Conservation (phyloP, 2,113 vertebrate species). For the Anguilla japonica region DNA sequence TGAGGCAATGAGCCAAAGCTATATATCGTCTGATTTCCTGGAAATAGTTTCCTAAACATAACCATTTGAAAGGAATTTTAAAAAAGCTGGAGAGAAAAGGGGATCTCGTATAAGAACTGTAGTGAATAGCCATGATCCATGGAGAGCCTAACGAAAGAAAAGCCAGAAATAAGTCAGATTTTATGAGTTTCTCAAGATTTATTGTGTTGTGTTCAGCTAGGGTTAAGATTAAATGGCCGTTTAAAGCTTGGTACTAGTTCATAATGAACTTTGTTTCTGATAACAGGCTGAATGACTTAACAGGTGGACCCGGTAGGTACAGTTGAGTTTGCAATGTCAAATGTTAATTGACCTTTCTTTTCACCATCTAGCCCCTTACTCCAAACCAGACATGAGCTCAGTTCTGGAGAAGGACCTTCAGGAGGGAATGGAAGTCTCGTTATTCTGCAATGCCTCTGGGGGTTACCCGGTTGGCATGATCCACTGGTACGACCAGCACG, state of each 20-base stretch:
- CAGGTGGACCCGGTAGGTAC: not conserved
- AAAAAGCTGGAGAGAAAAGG: not conserved
- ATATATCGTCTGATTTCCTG: too few relatives aligned
- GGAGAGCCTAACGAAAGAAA: not conserved
- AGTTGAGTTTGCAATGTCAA: not conserved
- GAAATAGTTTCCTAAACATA: not conserved
- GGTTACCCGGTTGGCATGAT: conserved; percentile 61
- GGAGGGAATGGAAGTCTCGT: not conserved
- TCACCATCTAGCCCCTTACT: conserved; percentile 56
- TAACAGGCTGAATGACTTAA: too few relatives aligned
- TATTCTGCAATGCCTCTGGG: conserved; percentile 48
- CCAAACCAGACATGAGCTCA: conserved; percentile 7
- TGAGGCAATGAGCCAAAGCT: not conserved
- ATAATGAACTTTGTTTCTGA: too few relatives aligned
- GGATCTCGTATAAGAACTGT: too few relatives aligned
- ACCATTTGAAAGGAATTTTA: not conserved
- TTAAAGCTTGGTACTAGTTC: too few relatives aligned
- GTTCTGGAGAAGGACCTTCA: not conserved
- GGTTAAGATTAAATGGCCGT: too few relatives aligned
- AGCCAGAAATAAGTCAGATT: not conserved
- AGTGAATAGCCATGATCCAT: not conserved
- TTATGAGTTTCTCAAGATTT: too few relatives aligned
- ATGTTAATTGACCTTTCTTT: not conserved
- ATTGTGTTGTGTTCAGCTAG: too few relatives aligned
- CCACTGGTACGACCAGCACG: conserved; percentile 49